phyloP scores from a whole-genome alignment of 2,113 vertebrate genomes.

The Xenopus borealis region DNA sequence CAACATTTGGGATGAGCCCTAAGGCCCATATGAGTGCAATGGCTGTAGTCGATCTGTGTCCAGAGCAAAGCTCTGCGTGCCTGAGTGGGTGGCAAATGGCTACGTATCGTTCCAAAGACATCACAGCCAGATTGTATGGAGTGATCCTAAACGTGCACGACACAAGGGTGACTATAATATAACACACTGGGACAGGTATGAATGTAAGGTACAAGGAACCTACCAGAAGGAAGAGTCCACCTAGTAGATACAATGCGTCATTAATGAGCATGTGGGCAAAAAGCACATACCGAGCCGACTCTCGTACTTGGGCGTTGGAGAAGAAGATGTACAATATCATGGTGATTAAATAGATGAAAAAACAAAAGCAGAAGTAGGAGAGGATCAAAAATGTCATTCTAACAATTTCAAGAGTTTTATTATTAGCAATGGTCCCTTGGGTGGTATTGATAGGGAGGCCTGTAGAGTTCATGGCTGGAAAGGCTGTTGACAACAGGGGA shows the following conservation, averaged over 20 bases:
- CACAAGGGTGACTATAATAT: constrained; percentile 1
- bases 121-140: constrained; percentile 27
- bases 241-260: constrained; percentile 62
- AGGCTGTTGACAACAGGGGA: background rate
- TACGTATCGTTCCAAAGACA: constrained; percentile 26
- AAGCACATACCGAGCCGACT: constrained; percentile 66
- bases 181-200: constrained; percentile 41
- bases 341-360: constrained; percentile 60
- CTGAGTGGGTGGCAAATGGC: constrained; percentile 30
- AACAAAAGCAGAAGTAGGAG: constrained; percentile 53
- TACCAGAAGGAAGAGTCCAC: constrained; percentile 60
- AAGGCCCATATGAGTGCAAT: constrained; percentile 6
- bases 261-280: constrained; percentile 70
- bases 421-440: background rate
- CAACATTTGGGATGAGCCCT: background rate
- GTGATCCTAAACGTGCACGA: constrained; percentile 1
- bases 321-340: constrained; percentile 64
- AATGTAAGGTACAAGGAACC: fast-evolving
- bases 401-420: background rate
- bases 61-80: constrained; percentile 11
- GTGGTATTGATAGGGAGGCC: background rate
- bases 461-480: background rate
- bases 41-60: background rate
- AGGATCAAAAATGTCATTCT: constrained; percentile 43
- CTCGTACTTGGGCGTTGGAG: constrained; percentile 62